Evolutionary conservation across 2,113 vertebrate genomes (phyloP), one percentile per base, ranked within the genome.

Genomic region (Melanerpes formicivorus): DNA sequence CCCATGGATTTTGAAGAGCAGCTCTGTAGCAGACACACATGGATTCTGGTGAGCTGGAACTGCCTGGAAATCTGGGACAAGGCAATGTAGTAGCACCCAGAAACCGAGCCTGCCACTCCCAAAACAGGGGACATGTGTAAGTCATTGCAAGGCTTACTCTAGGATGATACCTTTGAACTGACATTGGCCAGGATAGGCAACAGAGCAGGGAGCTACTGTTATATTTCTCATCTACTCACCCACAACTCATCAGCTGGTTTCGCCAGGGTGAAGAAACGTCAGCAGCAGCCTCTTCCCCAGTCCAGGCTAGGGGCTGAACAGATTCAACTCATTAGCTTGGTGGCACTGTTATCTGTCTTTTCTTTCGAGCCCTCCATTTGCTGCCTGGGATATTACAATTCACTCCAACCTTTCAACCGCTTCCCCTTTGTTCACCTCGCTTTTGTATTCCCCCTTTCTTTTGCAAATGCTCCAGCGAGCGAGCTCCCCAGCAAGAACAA

Each of bases 391-490:
- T 90, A 85, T 87, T 94, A 67, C 87, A 86, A 81, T 90, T 93
- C 94, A 78, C 50, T 91, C 69, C 5, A 4, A 71, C 90, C 87
- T 87, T 87, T 86, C 69, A 92, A 69, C 82, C 79, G 72, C 84
- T 96, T 96, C 89, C 82, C 82, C 93, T 96, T 96, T 96, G 87
- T 96, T 96, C 94, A 96, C 90, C 76, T 93, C 84, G 60, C 76
- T 72, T 94, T 94, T 95, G 75, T 92, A 48, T 78, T 87, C 64
- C 92, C 58, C 79, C 74, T 85, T 44, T 44, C 74, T 85, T 80
- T 76, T 91, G 79, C 87, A 92, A 95, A 94, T 69, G 88, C 48
- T 84, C 54, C 62, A 59, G 65, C 65, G 96, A 93, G 91, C 88
- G 80, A 95, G 85, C 59, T 94, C 55, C 23, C 63, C 13, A 14